A percentile compares a stretch with the other conserved stretches of the same genome.
Evolutionary conservation across 2,113 vertebrate species (phyloP).

Genomic region (Apaloderma vittatum): DNA sequence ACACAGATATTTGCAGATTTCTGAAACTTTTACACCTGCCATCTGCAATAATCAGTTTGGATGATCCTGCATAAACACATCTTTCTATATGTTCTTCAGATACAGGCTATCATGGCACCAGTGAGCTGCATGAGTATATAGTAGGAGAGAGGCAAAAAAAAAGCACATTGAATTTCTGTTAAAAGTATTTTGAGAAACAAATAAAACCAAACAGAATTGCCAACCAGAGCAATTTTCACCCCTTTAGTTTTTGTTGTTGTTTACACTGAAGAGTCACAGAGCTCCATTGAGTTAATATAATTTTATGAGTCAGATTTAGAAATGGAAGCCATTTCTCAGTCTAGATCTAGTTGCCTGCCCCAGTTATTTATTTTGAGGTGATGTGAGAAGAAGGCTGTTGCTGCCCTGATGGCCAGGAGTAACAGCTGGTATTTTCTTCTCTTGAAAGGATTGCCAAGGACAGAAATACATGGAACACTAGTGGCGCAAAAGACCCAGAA

Average conservation of each 20-base stretch:
- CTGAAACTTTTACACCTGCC: fast-evolving
- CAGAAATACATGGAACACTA: slow-evolving; percentile 49
- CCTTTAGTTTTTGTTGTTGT: not conserved
- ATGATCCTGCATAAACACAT: not conserved
- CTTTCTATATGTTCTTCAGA: not conserved
- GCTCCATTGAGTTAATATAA: not conserved
- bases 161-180: fast-evolving
- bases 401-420: slow-evolving; percentile 51
- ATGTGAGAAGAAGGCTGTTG: slow-evolving; percentile 27
- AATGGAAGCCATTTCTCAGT: not conserved
- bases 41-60: not conserved
- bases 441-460: slow-evolving; percentile 67
- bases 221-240: not conserved
- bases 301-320: not conserved
- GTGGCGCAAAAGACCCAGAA: slow-evolving; percentile 51
- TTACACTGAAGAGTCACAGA: slow-evolving; percentile 21
- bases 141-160: not conserved
- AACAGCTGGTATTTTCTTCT: slow-evolving; percentile 80
- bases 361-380: slow-evolving; percentile 28
- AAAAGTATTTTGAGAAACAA: not conserved
- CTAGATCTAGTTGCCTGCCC: not conserved
- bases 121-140: not conserved
- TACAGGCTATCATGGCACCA: fast-evolving
- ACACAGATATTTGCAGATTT: not conserved
- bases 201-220: not conserved